Percentiles rank a stretch among this genome's conserved stretches.
Conservation (phyloP, 2,113 vertebrate species). For the Leucopternis melanops region DNA sequence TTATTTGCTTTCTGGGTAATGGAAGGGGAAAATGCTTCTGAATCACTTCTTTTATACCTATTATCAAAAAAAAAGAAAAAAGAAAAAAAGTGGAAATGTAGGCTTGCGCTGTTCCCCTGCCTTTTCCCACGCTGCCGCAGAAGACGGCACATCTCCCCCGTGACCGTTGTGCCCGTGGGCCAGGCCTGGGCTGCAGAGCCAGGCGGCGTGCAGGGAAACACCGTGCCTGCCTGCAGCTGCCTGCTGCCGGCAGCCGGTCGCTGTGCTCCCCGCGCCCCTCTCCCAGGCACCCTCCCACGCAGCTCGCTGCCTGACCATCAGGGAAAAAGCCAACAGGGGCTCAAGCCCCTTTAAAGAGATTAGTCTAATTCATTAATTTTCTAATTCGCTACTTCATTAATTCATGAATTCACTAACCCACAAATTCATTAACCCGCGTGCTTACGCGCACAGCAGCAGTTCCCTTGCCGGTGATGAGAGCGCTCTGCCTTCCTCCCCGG, state of each 20-base stretch:
- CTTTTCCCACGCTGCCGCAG: not conserved
- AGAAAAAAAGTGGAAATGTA: not conserved
- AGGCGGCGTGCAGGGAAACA: fast-evolving
- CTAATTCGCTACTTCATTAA: not conserved
- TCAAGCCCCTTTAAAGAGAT: not conserved
- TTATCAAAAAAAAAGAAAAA: not conserved
- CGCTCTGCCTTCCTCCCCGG: not conserved
- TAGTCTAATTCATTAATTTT: not conserved
- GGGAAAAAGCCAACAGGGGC: not conserved
- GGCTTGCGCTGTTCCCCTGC: not conserved
- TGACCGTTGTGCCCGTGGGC: not conserved
- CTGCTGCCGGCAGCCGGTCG: not conserved
- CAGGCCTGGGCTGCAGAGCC: not conserved
- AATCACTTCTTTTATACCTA: conserved; percentile 19
- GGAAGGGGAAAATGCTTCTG: conserved; percentile 5
- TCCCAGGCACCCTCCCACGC: not conserved
- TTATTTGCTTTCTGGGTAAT: conserved; percentile 36
- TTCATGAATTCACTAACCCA: not conserved
- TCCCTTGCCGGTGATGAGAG: fast-evolving
- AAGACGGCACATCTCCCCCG: not conserved
- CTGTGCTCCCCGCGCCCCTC: not conserved
- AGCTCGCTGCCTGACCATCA: not conserved
- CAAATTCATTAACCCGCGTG: not conserved
- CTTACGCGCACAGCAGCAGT: fast-evolving
- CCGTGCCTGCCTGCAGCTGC: fast-evolving